Evolutionary conservation across 2,797 vertebrate species (phyloP).

Genomic region (Columba guinea): DNA sequence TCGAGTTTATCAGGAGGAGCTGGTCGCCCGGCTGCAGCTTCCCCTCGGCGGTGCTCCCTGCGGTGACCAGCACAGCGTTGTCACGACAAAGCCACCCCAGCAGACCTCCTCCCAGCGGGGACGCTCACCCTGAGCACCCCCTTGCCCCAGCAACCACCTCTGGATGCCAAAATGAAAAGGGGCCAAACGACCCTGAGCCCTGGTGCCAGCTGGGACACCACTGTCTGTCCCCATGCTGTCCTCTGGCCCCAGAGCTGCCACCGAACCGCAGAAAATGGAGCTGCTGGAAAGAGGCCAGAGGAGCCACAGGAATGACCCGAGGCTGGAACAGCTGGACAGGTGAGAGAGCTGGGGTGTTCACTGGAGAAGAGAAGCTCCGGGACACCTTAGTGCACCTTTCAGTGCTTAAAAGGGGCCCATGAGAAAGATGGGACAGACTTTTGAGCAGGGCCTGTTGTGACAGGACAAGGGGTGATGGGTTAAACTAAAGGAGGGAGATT

Average conservation of each 20-base stretch:
- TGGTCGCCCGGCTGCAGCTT: slow-evolving; percentile 90
- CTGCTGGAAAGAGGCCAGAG: no score
- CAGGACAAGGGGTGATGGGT: no score
- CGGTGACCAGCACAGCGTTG: background rate
- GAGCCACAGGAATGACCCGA: no score
- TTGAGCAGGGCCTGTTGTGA: no score
- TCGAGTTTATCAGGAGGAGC: slow-evolving; percentile 88
- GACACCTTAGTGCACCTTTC: no score
- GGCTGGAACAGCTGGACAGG: no score
- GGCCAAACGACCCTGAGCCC: fast-evolving
- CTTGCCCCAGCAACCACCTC: background rate
- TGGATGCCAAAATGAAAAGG: background rate
- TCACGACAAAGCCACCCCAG: fast-evolving
- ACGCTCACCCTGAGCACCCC: fast-evolving
- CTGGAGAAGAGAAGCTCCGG: no score
- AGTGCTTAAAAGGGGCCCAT: no score
- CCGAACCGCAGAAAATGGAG: background rate
- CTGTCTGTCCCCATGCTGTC: no score
- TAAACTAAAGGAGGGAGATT: no score
- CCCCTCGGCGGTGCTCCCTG: slow-evolving; percentile 79
- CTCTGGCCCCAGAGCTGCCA: background rate
- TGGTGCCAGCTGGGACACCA: background rate
- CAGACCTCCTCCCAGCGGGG: background rate
- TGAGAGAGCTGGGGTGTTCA: no score
- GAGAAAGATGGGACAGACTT: no score